Evolutionary conservation across 1,140 invertebrate genomes (phyloP).

Genomic region (Yoshiicerus persimilis): DNA sequence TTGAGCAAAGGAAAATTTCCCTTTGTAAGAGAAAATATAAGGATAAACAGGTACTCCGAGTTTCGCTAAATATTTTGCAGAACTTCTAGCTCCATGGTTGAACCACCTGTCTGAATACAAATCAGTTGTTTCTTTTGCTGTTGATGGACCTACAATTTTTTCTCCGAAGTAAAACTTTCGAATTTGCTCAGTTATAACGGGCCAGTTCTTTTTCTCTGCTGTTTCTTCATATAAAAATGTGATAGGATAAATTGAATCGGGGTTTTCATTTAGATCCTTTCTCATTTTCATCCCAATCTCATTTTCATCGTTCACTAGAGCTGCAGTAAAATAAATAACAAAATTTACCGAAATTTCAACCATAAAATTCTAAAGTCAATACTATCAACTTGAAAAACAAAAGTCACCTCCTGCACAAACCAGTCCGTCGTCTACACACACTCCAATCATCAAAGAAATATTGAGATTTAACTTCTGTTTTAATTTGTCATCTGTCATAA

Average conservation of each 20-base stretch:
- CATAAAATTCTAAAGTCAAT: too few species aligned
- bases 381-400: too few species aligned
- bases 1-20: background rate
- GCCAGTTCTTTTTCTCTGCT: background rate
- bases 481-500: background rate
- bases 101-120: background rate
- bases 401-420: background rate
- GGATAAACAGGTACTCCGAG: background rate
- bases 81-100: background rate
- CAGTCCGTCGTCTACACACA: background rate
- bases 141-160: background rate
- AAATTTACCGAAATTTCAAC: too few species aligned
- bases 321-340: background rate
- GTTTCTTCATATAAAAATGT: background rate
- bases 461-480: background rate
- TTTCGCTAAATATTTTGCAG: background rate
- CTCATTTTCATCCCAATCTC: background rate
- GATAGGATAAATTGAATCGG: background rate
- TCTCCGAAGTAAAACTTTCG: background rate
- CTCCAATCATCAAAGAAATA: background rate
- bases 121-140: background rate
- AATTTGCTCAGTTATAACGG: background rate
- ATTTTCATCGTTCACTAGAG: background rate
- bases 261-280: background rate
- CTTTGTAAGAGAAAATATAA: background rate